Base-by-base conservation (phyloP, 2,797 vertebrate species). In the Hyperoplus lanceolatus region DNA sequence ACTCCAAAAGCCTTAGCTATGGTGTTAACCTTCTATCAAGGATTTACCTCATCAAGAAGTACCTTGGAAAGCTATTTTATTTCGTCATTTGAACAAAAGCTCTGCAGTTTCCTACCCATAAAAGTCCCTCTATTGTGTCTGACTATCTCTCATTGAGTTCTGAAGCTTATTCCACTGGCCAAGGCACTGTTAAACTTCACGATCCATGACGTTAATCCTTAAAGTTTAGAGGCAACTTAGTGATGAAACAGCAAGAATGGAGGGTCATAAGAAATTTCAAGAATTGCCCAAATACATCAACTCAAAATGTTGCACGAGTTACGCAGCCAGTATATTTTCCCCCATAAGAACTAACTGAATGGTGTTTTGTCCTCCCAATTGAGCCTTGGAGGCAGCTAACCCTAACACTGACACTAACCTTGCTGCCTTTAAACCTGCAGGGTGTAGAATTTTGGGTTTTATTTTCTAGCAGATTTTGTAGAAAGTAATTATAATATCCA, bases 221-320 rank as follows among this genome's bases (percentile, higher is more conserved):
- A 2, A 21, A 21, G 3, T 58, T 10, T 10, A 60, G 53, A 53
- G 50, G 67, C 59, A 68, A 51, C 54, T 39, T 73, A 49, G 49
- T 73, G 55, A 16, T n/a, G 45, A 73, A 59, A 50, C n/a, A 14
- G 55, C 48, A 53, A 13, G 38, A 21, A 54, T 21, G 72, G 10
- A 18, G 50, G 51, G 55, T 57, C 53, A 11, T 11, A 54, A 50
- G 61, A 69, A 46, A 56, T 2, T 46, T 2, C 46, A 65, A 16
- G 70, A 63, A 49, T 75, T 68, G 54, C 77, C 80, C 29, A 42
- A 70, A 74, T 66, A 59, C 51, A 63, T 79, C 21, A 18, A 56
- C 65, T 79, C 49, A 66, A 65, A 75, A 73, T 70, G 59, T 38
- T 45, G n/a, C n/a, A 8, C 38, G 21, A 64, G 59, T 43, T 65